Evolutionary conservation across 2,888 invertebrate species (phyloP), one percentile per base, ranked within the genome.

Genomic region (Pachliopta kotzebuea): DNA sequence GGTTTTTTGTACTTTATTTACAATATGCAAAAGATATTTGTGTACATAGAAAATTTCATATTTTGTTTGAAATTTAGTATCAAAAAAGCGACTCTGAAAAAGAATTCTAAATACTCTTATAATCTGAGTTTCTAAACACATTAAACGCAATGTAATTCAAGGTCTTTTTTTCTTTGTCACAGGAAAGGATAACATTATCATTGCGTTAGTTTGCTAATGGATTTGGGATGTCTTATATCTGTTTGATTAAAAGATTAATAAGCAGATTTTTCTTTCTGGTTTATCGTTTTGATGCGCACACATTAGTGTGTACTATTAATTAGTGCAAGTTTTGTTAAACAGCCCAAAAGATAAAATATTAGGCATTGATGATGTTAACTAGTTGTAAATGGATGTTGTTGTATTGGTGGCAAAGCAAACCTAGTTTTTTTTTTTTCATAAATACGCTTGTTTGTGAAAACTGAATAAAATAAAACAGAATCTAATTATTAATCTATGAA

Each of bases 181-280:
- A 62, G 31, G 50, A 20, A 50, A 56, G 50, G 62, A 56, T 62
- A 62, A 37, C 52, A 52, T 62, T 57, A 62, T 62, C 56, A 23
- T 42, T 57, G 42, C 20, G 50, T 57, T 62, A 24, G 56, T 26
- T 50, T 62, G 20, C 37, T n/a, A 62, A 62, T 20, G 56, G 62
- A 62, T 62, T 62, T 52, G 31, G 8, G 50, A 37, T 42, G 23
- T 57, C 50, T 20, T 52, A 52, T n/a, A 52, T 56, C 23, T 42
- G 42, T 24, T 37, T 52, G 52, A 56, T 62, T 57, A 62, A 23
- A 49, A 56, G 55, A 56, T 61, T 49, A 55, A 56, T 55, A 45
- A 31, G 45, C 6, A 45, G n/a, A 45, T 45, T 45, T 37, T 37
- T 18, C 6, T 45, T n/a, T 45, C 45, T 18, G n/a, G 45, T 45